Evolutionary conservation across 2,113 vertebrate species (phyloP).

Genomic region (Microcebus jonahi): DNA sequence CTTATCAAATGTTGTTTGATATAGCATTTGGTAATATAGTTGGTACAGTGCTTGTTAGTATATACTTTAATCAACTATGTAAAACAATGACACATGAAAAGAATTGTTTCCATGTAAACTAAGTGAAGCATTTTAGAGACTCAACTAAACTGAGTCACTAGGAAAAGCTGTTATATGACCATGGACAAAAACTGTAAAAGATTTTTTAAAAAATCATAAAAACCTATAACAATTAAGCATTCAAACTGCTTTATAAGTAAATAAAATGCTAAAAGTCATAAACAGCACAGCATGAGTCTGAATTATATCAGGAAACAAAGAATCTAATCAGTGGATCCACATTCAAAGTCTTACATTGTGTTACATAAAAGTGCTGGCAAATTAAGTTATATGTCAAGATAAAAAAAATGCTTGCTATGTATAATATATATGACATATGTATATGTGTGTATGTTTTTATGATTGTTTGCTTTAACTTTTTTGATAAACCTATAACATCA

Average conservation of each 20-base stretch:
- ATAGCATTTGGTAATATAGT: neutral
- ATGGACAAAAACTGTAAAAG: neutral
- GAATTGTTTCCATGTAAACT: neutral
- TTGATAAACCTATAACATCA: neutral
- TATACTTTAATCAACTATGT: neutral
- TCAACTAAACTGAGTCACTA: neutral
- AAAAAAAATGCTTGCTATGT: neutral
- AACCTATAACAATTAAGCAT: neutral
- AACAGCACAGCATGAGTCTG: neutral
- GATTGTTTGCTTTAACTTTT: neutral
- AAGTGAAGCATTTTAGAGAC: neutral
- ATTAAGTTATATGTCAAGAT: neutral
- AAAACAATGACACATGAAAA: neutral
- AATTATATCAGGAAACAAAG: neutral
- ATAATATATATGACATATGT: neutral
- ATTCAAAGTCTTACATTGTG: neutral
- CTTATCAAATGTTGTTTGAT: neutral
- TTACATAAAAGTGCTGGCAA: neutral
- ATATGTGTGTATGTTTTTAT: neutral
- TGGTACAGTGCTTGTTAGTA: neutral
- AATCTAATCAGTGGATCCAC: neutral
- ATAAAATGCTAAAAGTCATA: neutral
- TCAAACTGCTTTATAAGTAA: neutral
- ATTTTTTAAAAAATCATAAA: neutral
- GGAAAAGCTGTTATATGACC: conserved; percentile 8